These are phyloP conservation scores for Chloroceryle amazona DNA, from an alignment of 2,797 vertebrate genomes.

Conservation along the genomic window DNA sequence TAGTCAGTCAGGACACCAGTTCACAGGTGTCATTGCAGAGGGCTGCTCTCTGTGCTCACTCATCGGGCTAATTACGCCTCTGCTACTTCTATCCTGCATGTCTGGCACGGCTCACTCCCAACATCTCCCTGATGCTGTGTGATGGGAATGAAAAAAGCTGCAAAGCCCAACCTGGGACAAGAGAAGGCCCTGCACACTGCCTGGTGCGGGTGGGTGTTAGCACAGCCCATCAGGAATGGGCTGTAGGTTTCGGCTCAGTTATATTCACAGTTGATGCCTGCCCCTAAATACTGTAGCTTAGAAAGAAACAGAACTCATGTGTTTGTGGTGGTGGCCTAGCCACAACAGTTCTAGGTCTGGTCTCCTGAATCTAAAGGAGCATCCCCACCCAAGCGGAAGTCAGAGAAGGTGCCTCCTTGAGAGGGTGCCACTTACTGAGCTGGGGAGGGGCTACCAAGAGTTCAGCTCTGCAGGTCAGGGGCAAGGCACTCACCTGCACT, in stretches of 20 bases:
- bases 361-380: not conserved
- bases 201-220: not conserved
- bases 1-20: fast-evolving
- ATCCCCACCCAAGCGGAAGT: fast-evolving
- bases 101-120: fast-evolving
- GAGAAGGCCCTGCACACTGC: not conserved
- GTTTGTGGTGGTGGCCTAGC: too few relatives aligned
- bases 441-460: not conserved
- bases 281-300: not conserved
- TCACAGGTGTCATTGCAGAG: not conserved
- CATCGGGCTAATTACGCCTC: fast-evolving
- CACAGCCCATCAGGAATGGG: not conserved
- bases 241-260: not conserved
- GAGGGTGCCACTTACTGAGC: not conserved
- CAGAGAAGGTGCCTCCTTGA: not conserved
- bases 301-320: not conserved
- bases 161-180: fast-evolving
- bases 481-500: not conserved
- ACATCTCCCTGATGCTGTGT: not conserved
- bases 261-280: fast-evolving
- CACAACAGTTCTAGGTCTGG: not conserved
- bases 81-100: not conserved
- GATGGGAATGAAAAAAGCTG: not conserved
- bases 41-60: not conserved
- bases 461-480: not conserved